These are phyloP conservation scores for Hyposmocoma kahamanoa DNA, from an alignment of 1,140 invertebrate genomes.

Conservation along the genomic window DNA sequence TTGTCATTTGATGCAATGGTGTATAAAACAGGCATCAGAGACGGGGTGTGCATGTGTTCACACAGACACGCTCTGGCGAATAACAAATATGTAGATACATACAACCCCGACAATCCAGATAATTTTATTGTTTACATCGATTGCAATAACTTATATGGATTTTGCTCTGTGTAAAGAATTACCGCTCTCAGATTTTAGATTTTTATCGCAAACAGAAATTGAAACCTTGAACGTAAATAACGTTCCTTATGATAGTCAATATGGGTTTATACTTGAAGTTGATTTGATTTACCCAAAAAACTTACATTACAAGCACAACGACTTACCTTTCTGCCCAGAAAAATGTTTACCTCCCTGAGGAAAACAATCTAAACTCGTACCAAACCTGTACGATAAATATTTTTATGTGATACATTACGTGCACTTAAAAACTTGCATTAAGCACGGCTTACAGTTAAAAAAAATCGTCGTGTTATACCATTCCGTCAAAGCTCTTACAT, in stretches of 20 bases:
- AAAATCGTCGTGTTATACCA: conserved; percentile 49
- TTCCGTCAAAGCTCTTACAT: conserved; percentile 55
- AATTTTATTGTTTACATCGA: conserved; percentile 48
- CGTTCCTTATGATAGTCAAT: conserved; percentile 25
- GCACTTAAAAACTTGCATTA: conserved; percentile 41
- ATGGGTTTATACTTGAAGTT: conserved; percentile 57
- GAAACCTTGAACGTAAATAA: conserved; percentile 29
- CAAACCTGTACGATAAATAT: conserved; percentile 31
- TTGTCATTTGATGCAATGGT: too few relatives aligned
- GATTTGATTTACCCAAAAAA: conserved; percentile 34
- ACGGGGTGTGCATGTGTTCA: not conserved
- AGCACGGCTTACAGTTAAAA: conserved; percentile 42
- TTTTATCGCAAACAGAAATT: not conserved
- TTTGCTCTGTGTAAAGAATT: conserved; percentile 28
- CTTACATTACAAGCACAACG: conserved; percentile 56
- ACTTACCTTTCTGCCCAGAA: conserved; percentile 53
- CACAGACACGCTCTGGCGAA: not conserved
- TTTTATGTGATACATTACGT: conserved; percentile 59
- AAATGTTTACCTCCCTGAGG: conserved; percentile 9
- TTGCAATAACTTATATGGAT: conserved; percentile 59
- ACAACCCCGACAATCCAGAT: conserved; percentile 9
- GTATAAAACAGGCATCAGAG: too few relatives aligned
- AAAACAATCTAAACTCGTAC: conserved; percentile 29
- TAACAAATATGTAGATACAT: conserved; percentile 6
- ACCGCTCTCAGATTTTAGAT: conserved; percentile 7